Evolutionary conservation across 30 jellyfish, hydroid and myxozoan species (phyloP).

Genomic region (Aurelia coerulea): DNA sequence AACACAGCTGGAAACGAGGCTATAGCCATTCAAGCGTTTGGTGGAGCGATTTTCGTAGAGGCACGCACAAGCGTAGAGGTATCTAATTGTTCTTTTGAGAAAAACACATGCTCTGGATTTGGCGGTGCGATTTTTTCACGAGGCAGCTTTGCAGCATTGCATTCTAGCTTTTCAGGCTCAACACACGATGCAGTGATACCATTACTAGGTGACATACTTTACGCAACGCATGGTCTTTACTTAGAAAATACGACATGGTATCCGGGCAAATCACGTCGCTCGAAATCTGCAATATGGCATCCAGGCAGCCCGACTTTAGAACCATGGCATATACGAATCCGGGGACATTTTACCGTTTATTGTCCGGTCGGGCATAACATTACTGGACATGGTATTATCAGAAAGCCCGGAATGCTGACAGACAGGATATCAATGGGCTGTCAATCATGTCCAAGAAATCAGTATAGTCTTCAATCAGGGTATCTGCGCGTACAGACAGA

Average conservation of each 20-base stretch:
- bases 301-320: conserved; percentile 98
- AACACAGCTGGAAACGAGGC: conserved; percentile 90
- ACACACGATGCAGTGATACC: conserved; percentile 44
- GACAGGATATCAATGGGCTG: conserved; percentile 85
- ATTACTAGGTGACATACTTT: conserved; percentile 86
- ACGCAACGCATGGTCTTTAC: conserved; percentile 89
- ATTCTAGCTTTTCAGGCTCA: conserved; percentile 72
- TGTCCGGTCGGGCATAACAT: conserved; percentile 96
- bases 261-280: conserved; percentile 50
- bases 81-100: conserved; percentile 47
- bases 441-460: conserved; percentile 79
- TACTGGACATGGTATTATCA: conserved; percentile 73
- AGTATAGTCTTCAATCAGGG: conserved; percentile 89
- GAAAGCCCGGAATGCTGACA: conserved; percentile 61
- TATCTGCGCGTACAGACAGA: conserved; percentile 38
- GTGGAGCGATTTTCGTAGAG: conserved; percentile 94
- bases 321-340: conserved; percentile 68
- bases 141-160: conserved; percentile 65
- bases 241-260: conserved; percentile 90
- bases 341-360: conserved; percentile 72
- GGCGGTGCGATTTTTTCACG: conserved; percentile 96
- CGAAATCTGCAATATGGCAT: conserved; percentile 90
- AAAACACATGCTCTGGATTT: conserved; percentile 95
- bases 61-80: conserved; percentile 52
- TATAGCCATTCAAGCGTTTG: conserved; percentile 94